Evolutionary conservation across 1,140 invertebrate genomes (phyloP).

Genomic region (Papilio xuthus): DNA sequence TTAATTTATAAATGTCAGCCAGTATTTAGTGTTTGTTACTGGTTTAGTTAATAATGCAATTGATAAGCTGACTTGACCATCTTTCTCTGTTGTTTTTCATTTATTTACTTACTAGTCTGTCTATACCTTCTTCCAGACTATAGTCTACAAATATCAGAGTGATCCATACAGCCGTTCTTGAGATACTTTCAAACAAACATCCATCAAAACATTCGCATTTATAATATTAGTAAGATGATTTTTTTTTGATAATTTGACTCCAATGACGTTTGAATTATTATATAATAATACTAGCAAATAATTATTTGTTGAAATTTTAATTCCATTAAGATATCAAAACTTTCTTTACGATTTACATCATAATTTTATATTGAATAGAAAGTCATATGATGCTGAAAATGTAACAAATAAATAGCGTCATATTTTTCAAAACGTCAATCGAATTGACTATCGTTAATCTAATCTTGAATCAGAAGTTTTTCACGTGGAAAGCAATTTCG

Average conservation of each 20-base stretch:
- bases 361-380: background rate
- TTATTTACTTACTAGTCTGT: background rate
- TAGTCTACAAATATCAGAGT: no score
- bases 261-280: background rate
- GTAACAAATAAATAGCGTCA: constrained; percentile 6
- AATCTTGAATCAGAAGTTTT: constrained; percentile 55
- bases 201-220: no score
- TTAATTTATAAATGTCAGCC: constrained; percentile 5
- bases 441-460: constrained; percentile 45
- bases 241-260: no score
- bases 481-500: constrained; percentile 49
- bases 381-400: background rate
- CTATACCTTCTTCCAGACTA: no score
- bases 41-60: background rate
- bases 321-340: background rate
- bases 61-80: background rate
- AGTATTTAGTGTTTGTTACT: background rate
- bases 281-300: background rate
- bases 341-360: constrained; percentile 15
- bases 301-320: background rate
- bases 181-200: no score
- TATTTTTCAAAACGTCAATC: constrained; percentile 10
- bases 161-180: no score
- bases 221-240: no score
- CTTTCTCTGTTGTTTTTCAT: no score